These are phyloP conservation scores for Mylabris sibirica DNA, from an alignment of 2,888 invertebrate species.

Conservation along the genomic window DNA sequence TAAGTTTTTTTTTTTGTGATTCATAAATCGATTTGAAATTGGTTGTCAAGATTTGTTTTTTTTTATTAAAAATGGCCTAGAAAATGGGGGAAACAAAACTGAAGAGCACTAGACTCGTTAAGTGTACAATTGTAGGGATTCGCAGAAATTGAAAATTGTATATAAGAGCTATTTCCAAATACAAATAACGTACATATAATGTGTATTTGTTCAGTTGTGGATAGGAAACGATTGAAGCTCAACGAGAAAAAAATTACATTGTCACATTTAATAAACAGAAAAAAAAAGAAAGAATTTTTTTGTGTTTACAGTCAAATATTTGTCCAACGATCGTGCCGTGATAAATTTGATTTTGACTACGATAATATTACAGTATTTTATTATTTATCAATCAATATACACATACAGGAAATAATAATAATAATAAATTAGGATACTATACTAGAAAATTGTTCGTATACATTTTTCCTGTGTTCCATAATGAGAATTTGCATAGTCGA, in stretches of 20 bases:
- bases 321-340: conserved; percentile 18
- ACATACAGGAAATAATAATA: conserved; percentile 22
- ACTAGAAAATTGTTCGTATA: conserved; percentile 26
- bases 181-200: not conserved
- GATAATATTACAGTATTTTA: conserved; percentile 23
- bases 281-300: not conserved
- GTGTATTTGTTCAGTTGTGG: conserved; percentile 11
- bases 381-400: conserved; percentile 6
- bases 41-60: conserved; percentile 6
- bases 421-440: not conserved
- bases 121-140: conserved; percentile 9
- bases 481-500: conserved; percentile 55
- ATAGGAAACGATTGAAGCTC: not conserved
- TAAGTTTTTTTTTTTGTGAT: conserved; percentile 1
- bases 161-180: conserved; percentile 7
- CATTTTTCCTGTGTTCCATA: conserved; percentile 28
- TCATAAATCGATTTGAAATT: conserved; percentile 8
- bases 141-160: conserved; percentile 11
- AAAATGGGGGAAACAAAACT: conserved; percentile 4
- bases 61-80: conserved; percentile 7
- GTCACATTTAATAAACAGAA: conserved; percentile 1
- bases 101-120: conserved; percentile 11
- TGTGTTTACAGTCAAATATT: conserved; percentile 15
- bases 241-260: conserved; percentile 8
- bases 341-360: conserved; percentile 31